Percentiles rank a stretch among this genome's conserved stretches.
Conservation (phyloP, 2,113 vertebrate species). For the Cochlearius cochlearius region DNA sequence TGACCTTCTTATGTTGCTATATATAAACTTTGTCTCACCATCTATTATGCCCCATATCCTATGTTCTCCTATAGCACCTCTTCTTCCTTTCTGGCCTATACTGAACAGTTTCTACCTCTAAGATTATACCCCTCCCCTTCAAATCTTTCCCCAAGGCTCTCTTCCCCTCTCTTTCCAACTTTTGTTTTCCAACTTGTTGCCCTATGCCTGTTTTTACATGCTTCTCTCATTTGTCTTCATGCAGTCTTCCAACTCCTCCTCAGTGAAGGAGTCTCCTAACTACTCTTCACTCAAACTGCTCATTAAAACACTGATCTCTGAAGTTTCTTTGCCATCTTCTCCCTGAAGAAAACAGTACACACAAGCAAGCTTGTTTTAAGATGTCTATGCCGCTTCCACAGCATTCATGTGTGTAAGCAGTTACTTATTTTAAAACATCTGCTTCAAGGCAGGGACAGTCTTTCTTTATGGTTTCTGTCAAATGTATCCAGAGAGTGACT, state of each 20-base stretch:
- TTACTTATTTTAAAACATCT: not conserved
- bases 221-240: not conserved
- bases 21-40: not conserved
- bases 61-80: not conserved
- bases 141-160: not conserved
- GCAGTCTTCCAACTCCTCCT: not conserved
- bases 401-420: not conserved
- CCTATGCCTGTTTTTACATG: not conserved
- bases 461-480: not conserved
- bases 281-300: not conserved
- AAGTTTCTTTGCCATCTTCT: not conserved
- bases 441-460: not conserved
- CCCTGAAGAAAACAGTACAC: not conserved
- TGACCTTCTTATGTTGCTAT: not conserved
- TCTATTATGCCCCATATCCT: not conserved
- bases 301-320: not conserved
- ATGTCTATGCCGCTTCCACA: not conserved
- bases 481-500: not conserved
- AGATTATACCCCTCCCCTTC: not conserved
- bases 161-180: not conserved
- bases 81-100: not conserved
- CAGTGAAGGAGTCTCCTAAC: not conserved
- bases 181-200: not conserved
- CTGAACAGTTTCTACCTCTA: not conserved
- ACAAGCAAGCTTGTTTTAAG: not conserved